A percentile compares a stretch with the other conserved stretches of the same genome.
These are phyloP conservation scores for Ceratothoa steindachneri DNA, from an alignment of 2,888 invertebrate genomes.

Conservation along the genomic window DNA sequence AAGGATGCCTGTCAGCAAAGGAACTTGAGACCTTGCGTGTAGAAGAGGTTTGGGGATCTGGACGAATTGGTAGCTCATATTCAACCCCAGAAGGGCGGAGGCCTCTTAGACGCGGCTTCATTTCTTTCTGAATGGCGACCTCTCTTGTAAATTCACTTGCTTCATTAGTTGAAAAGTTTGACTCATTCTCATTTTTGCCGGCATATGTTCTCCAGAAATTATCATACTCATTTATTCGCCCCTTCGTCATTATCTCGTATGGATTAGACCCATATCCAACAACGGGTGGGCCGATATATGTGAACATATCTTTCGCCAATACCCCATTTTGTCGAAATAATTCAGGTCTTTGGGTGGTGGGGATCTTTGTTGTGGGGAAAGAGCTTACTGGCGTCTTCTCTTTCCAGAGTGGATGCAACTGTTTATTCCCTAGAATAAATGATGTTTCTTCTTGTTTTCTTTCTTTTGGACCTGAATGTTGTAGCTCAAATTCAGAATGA, in stretches of 20 bases:
- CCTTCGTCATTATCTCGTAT: background rate
- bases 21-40: background rate
- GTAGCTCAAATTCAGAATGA: background rate
- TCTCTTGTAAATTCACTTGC: background rate
- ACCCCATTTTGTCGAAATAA: background rate
- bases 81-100: constrained; percentile 18
- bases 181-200: background rate
- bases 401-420: background rate
- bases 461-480: too few relatives aligned
- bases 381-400: too few relatives aligned
- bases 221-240: background rate
- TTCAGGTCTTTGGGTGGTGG: background rate
- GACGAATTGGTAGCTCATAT: constrained; percentile 25
- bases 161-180: background rate
- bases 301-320: background rate
- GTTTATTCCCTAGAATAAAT: background rate
- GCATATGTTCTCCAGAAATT: background rate
- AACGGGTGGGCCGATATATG: constrained; percentile 25
- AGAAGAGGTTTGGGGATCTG: constrained; percentile 24
- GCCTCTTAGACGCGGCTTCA: background rate
- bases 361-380: background rate
- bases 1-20: background rate
- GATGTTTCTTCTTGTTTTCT: too few relatives aligned
- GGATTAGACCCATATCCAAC: constrained; percentile 24
- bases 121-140: background rate